Base-by-base conservation (phyloP, 1,140 invertebrate genomes). In the Odontomachus brunneus region DNA sequence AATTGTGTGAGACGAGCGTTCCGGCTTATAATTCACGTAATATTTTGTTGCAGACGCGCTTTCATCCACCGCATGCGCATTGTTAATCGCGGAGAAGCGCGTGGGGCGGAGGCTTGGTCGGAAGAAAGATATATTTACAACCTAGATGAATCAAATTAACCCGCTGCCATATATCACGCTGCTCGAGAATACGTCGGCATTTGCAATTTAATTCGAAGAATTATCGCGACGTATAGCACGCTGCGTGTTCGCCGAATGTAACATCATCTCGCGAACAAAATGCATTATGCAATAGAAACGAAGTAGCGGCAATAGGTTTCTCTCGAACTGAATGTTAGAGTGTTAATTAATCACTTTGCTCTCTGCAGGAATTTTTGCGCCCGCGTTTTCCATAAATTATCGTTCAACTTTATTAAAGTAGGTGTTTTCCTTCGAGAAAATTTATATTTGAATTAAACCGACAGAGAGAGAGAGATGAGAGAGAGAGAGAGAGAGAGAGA, bases 171-270 rank as follows among this genome's bases (percentile, higher is more conserved):
- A 87, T 73, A 83, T 87, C 84, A 83, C 65, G 51, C 59, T 86
- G 84, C 81, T 86, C 71, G 78, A 59, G 60, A 78, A 87, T 83
- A 86, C 84, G 85, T 86, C 85, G 81, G 71, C 80, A 86, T 87
- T 87, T 86, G 84, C 80, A 87, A 87, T 87, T 87, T 82, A 87
- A 87, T 87, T 87, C 65, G 75, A 51, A 71, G 51, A 80, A 80
- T 80, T 80, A 80, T 80, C 75, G 65, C 75, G 75, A 80, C 75
- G 75, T 80, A 80, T 80, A 80, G 75, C 65, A 48, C 75, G 65
- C 75, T 80, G 65, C 75, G 65, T 57, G 53, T 48, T 80, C 65
- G 75, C 75, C 75, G 65, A 80, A 80, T 80, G 65, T 80, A 80
- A 80, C 65, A 80, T 80, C 75, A 80, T 80, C 75, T 80, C 69